A percentile compares a stretch with the other conserved stretches of the same genome.
Conservation (phyloP, 2,888 invertebrate species). For the Lasius fuliginosus region DNA sequence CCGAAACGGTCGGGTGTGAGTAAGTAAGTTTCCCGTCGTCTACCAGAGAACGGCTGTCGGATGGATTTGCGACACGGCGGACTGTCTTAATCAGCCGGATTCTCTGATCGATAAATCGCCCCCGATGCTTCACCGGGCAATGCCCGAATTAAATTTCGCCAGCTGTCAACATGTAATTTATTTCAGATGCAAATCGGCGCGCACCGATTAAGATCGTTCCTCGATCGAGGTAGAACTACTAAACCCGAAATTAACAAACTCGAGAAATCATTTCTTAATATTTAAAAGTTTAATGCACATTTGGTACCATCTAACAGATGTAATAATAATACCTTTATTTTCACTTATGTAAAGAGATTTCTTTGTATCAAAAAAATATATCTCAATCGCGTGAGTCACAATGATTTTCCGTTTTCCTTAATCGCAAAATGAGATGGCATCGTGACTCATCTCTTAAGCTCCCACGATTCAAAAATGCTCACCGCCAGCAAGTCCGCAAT, state of each 20-base stretch:
- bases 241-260: neutral
- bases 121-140: conserved; percentile 5
- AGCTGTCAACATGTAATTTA: conserved; percentile 40
- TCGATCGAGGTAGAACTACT: neutral
- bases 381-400: neutral
- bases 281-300: neutral
- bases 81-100: conserved; percentile 64
- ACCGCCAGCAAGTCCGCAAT: neutral
- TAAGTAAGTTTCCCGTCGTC: conserved; percentile 63
- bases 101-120: conserved; percentile 51
- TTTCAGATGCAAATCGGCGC: conserved; percentile 28
- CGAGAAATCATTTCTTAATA: neutral
- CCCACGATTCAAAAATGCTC: neutral
- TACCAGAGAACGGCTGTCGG: conserved; percentile 60
- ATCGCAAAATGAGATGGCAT: neutral
- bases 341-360: neutral
- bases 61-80: conserved; percentile 60
- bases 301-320: neutral
- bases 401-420: neutral
- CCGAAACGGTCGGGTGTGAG: conserved; percentile 29
- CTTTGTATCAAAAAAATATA: neutral
- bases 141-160: conserved; percentile 42
- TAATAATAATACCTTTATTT: neutral
- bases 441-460: neutral
- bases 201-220: neutral